Percentiles rank a stretch among this genome's conserved stretches.
Evolutionary conservation across 2,797 vertebrate genomes (phyloP).

Genomic region (Sardinella longiceps): DNA sequence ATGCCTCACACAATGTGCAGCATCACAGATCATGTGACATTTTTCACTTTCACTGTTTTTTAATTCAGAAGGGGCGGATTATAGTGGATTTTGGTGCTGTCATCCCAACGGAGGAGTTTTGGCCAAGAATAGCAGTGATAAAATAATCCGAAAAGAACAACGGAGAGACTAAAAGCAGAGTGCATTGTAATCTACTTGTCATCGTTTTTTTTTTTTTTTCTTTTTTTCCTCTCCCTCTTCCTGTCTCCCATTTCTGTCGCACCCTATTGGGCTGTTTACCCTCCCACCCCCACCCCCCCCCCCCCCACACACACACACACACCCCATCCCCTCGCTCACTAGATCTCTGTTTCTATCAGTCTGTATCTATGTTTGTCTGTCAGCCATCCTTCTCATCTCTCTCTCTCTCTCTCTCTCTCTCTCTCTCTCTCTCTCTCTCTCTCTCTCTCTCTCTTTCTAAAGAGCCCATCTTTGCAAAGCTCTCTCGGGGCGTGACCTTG

Average conservation of each 20-base stretch:
- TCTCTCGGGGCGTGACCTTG: conserved; percentile 58
- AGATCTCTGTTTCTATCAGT: background rate
- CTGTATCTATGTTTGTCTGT: background rate
- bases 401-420: background rate
- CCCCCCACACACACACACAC: background rate
- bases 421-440: background rate
- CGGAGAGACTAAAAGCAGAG: background rate
- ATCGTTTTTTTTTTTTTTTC: background rate
- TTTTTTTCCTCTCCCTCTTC: background rate
- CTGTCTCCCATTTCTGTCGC: background rate
- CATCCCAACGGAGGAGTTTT: background rate
- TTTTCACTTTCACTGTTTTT: background rate
- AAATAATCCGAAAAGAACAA: conserved; percentile 2
- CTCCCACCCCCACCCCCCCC: background rate
- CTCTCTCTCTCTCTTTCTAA: conserved; percentile 69
- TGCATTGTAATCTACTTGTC: background rate
- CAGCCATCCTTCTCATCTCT: background rate
- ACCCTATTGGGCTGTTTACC: background rate
- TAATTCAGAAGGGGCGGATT: background rate
- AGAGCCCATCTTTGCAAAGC: conserved; percentile 57
- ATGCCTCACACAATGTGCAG: background rate
- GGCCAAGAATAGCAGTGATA: conserved; percentile 2
- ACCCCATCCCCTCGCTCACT: background rate
- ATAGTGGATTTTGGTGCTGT: background rate
- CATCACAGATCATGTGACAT: background rate